Conservation (phyloP, 2,888 invertebrate genomes). For the Cyclophora punctaria region DNA sequence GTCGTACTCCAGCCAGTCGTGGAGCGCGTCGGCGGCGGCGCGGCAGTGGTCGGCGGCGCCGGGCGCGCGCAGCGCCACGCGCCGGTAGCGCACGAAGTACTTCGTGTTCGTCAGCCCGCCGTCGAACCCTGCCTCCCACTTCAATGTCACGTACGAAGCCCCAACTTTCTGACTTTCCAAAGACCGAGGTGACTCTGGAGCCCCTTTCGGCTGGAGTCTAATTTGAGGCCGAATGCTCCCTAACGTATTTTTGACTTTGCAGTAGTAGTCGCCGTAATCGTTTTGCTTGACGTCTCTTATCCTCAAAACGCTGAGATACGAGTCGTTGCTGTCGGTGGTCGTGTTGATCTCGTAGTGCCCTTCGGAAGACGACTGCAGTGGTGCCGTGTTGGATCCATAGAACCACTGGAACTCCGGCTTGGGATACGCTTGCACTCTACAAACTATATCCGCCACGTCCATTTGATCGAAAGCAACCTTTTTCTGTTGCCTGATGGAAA, state of each 20-base stretch:
- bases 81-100: conserved; percentile 88
- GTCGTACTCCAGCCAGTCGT: conserved; percentile 88
- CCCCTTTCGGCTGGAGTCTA: conserved; percentile 87
- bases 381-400: conserved; percentile 83
- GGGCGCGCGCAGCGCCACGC: conserved; percentile 72
- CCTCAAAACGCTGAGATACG: conserved; percentile 85
- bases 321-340: conserved; percentile 87
- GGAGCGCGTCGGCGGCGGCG: conserved; percentile 56
- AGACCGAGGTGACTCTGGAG: conserved; percentile 87
- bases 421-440: conserved; percentile 93
- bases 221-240: conserved; percentile 86
- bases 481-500: conserved; percentile 87
- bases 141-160: conserved; percentile 84
- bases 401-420: conserved; percentile 96
- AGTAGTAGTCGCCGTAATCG: conserved; percentile 94
- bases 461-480: conserved; percentile 91
- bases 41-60: conserved; percentile 61
- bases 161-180: conserved; percentile 83
- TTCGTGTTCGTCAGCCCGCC: conserved; percentile 91
- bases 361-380: conserved; percentile 85
- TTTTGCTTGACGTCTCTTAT: conserved; percentile 84
- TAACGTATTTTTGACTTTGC: conserved; percentile 88
- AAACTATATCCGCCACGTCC: conserved; percentile 90
- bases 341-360: conserved; percentile 91
- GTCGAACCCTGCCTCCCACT: conserved; percentile 93